Conservation (phyloP, 1,140 invertebrate species). For the Brachionus sp. region DNA sequence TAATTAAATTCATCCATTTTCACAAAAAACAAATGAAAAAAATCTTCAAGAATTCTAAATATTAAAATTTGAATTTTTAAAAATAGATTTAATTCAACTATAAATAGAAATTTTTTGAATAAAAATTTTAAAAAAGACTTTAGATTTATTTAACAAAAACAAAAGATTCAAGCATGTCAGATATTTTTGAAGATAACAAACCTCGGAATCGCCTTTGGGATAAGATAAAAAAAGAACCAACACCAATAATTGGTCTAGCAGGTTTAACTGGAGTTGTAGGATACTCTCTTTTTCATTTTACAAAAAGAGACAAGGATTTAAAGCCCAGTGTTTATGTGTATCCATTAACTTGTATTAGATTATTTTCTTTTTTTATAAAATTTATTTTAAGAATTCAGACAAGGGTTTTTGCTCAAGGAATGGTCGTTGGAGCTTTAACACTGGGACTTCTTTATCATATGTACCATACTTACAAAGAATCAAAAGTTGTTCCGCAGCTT, state of each 20-base stretch:
- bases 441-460: neutral
- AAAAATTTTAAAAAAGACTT: neutral
- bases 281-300: constrained; percentile 5
- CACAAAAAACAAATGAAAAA: neutral
- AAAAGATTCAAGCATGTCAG: neutral
- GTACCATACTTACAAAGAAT: neutral
- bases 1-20: no score
- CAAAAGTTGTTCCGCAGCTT: neutral
- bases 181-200: constrained; percentile 23
- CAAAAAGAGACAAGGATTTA: neutral
- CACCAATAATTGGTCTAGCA: neutral
- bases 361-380: neutral
- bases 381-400: neutral
- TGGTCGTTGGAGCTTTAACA: neutral
- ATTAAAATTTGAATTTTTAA: neutral
- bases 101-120: neutral
- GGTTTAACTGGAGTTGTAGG: neutral
- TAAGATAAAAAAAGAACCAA: constrained; percentile 33
- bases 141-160: neutral
- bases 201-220: neutral
- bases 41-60: neutral
- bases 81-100: neutral
- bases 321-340: constrained; percentile 22
- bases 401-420: constrained; percentile 21
- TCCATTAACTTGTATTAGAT: neutral